Evolutionary conservation across 35 echinoderm and acorn worm species (phyloP).

Genomic region (Apostichopus parvimensis): DNA sequence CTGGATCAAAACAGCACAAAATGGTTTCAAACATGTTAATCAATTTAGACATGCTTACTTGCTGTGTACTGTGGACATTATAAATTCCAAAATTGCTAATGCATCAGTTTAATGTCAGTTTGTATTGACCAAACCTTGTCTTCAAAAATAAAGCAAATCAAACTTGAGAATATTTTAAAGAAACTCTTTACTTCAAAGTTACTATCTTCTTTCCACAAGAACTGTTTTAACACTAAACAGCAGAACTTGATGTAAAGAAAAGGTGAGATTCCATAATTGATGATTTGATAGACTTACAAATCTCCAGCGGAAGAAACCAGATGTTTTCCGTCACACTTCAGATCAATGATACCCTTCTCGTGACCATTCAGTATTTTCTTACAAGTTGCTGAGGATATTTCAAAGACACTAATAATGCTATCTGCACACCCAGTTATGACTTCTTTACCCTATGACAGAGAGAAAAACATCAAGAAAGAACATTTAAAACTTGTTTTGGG

Average conservation of each 20-base stretch:
- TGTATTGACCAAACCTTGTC: no score
- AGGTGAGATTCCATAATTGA: neutral
- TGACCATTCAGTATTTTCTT: slow-evolving; percentile 58
- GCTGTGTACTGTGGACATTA: no score
- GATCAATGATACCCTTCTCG: slow-evolving; percentile 32
- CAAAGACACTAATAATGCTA: slow-evolving; percentile 59
- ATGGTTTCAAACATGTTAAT: no score
- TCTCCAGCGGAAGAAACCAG: slow-evolving; percentile 64
- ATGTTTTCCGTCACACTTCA: slow-evolving; percentile 49
- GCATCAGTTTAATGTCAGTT: no score
- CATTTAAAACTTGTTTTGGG: neutral
- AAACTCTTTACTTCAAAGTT: neutral
- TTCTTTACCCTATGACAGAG: neutral
- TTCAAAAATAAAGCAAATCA: neutral
- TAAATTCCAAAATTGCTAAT: no score
- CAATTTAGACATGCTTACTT: no score
- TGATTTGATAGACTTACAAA: slow-evolving; percentile 19
- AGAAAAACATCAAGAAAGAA: neutral
- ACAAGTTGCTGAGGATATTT: slow-evolving; percentile 45
- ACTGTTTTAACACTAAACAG: no score
- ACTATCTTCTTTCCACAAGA: neutral
- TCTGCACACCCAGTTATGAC: slow-evolving; percentile 63
- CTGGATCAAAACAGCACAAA: no score
- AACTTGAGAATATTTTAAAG: neutral
- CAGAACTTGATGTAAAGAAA: no score